phyloP scores from a whole-genome alignment of 2,797 vertebrate genomes.

The Sebastes alutus region DNA sequence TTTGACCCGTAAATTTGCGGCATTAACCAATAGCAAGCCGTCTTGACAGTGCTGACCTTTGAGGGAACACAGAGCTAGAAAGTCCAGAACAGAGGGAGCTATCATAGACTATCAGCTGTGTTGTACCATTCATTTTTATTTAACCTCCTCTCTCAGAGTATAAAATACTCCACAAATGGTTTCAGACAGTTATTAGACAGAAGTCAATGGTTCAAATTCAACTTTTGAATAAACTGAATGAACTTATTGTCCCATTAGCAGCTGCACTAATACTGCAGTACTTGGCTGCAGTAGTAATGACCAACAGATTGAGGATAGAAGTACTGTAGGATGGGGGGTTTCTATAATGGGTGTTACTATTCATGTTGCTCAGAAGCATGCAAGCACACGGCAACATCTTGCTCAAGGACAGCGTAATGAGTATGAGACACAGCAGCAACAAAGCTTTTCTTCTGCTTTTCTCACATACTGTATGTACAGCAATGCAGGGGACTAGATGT shows the following conservation, averaged over 20 bases:
- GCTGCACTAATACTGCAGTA: slow-evolving; percentile 10
- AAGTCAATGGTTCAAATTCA: neutral
- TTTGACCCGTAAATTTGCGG: neutral
- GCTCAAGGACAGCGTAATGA: slow-evolving; percentile 2
- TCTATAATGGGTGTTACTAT: neutral
- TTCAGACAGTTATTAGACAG: neutral
- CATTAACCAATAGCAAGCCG: neutral
- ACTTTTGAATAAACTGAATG: neutral
- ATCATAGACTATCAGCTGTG: neutral
- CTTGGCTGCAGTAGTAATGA: slow-evolving; percentile 23
- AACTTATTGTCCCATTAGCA: neutral
- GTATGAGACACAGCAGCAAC: neutral
- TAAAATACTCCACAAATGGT: neutral
- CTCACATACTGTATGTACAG: neutral
- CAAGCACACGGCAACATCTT: neutral
- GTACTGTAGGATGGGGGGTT: neutral
- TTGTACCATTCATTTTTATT: neutral
- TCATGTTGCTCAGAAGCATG: slow-evolving; percentile 2
- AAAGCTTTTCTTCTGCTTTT: neutral
- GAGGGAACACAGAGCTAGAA: neutral
- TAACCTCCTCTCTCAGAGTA: neutral
- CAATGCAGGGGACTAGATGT: neutral
- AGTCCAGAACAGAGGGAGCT: neutral
- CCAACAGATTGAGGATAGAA: slow-evolving; percentile 12
- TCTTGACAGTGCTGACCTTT: neutral